Conservation (phyloP, 2,113 vertebrate genomes). For the Cochlearius cochlearius region DNA sequence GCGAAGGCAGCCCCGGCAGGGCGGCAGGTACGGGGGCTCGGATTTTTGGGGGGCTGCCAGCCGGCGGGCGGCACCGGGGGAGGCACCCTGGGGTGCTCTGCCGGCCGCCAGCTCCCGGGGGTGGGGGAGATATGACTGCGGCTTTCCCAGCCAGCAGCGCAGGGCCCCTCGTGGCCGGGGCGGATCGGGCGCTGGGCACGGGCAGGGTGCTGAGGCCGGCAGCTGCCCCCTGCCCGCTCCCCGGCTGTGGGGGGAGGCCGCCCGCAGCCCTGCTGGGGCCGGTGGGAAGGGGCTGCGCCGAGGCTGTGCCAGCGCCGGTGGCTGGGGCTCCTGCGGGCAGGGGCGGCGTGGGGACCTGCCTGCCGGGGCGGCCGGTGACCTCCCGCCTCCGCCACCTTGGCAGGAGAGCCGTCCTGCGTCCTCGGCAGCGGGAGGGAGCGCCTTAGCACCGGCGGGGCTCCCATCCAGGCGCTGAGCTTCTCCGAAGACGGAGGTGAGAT, state of each 20-base stretch:
- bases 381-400: not conserved
- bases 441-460: not conserved
- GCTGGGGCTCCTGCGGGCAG: not conserved
- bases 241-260: not conserved
- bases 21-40: not conserved
- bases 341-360: fast-evolving
- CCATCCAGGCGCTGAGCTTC: not conserved
- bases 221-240: not conserved
- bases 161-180: not conserved
- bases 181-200: not conserved
- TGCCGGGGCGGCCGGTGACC: fast-evolving
- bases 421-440: not conserved
- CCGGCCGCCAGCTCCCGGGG: not conserved
- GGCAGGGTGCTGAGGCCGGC: not conserved
- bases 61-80: not conserved
- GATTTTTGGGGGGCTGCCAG: too few relatives aligned
- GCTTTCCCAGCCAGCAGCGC: not conserved
- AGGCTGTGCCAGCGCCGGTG: not conserved
- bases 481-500: conserved; percentile 58
- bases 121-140: fast-evolving
- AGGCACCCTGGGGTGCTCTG: not conserved
- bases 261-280: fast-evolving
- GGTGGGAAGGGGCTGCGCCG: not conserved
- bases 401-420: not conserved
- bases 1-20: fast-evolving